phyloP scores from a whole-genome alignment of 2,888 invertebrate genomes.

The Gasteruption jaculator region DNA sequence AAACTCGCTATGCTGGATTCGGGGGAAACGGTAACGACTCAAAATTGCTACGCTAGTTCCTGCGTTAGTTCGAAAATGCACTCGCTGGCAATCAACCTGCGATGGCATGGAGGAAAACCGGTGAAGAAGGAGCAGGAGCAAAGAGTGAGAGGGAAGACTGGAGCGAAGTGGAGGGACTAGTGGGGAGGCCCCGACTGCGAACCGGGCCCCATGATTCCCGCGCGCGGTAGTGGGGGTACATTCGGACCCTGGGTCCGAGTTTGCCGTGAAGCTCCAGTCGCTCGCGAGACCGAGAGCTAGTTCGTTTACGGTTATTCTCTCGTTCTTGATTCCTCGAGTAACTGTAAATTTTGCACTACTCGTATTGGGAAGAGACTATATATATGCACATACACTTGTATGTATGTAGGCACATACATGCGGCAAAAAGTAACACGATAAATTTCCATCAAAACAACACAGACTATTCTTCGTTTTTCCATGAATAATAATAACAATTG shows the following conservation, averaged over 20 bases:
- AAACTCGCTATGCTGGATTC: too few relatives aligned
- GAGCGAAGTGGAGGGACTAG: constrained; percentile 15
- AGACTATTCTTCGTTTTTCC: too few relatives aligned
- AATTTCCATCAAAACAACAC: too few relatives aligned
- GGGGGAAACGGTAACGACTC: too few relatives aligned
- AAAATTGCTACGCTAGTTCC: too few relatives aligned
- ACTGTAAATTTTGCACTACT: constrained; percentile 31
- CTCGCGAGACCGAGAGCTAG: constrained; percentile 35
- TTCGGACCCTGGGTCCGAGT: constrained; percentile 41
- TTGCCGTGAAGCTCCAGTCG: constrained; percentile 42
- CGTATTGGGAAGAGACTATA: constrained; percentile 5
- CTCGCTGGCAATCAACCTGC: too few relatives aligned
- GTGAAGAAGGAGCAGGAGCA: constrained; percentile 3
- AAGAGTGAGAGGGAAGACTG: constrained; percentile 11
- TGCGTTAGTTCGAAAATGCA: too few relatives aligned
- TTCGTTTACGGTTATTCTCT: constrained; percentile 18
- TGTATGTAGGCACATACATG: too few relatives aligned
- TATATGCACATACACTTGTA: neutral
- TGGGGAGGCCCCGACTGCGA: constrained; percentile 4
- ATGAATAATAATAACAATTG: too few relatives aligned
- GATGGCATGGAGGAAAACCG: constrained; percentile 7
- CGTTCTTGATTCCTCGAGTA: constrained; percentile 26
- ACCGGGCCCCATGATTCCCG: constrained; percentile 6
- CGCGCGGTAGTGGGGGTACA: constrained; percentile 35
- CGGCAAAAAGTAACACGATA: too few relatives aligned